Evolutionary conservation across 2,797 vertebrate genomes (phyloP).

Genomic region (Chrysocyon brachyurus): DNA sequence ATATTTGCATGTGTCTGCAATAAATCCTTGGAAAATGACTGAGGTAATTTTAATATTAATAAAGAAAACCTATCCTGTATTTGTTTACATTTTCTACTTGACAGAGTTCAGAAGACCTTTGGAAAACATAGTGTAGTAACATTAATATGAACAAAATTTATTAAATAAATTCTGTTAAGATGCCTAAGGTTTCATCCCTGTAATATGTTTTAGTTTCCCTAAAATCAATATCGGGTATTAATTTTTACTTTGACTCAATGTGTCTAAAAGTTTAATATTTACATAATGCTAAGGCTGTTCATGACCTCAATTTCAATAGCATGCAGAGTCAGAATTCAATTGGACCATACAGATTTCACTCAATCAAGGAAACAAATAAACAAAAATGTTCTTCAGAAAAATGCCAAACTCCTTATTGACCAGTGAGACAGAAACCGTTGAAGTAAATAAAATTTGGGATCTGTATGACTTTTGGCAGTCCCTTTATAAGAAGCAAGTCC

Average conservation of each 20-base stretch:
- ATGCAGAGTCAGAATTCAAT: conserved; percentile 46
- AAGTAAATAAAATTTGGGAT: conserved; percentile 45
- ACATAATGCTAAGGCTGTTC: conserved; percentile 17
- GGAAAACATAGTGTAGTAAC: background rate
- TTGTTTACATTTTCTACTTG: background rate
- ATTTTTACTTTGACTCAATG: conserved; percentile 76
- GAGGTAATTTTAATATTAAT: conserved; percentile 1
- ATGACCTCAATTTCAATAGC: conserved; percentile 68
- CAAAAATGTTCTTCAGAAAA: conserved; percentile 58
- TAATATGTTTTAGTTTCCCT: background rate
- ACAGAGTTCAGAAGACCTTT: conserved; percentile 15
- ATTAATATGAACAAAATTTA: background rate
- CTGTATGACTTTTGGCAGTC: background rate
- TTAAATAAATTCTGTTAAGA: conserved; percentile 2
- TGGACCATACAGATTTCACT: conserved; percentile 41
- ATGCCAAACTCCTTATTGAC: conserved; percentile 54
- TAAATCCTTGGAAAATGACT: background rate
- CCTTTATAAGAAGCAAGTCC: background rate
- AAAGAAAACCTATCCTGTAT: background rate
- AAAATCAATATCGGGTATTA: conserved; percentile 55
- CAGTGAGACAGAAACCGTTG: background rate
- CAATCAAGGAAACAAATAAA: conserved; percentile 45
- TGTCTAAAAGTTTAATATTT: conserved; percentile 67
- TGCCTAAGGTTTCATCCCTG: conserved; percentile 8
- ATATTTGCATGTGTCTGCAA: background rate